Conservation (phyloP, 2,797 vertebrate genomes). For the Dermochelys coriacea region DNA sequence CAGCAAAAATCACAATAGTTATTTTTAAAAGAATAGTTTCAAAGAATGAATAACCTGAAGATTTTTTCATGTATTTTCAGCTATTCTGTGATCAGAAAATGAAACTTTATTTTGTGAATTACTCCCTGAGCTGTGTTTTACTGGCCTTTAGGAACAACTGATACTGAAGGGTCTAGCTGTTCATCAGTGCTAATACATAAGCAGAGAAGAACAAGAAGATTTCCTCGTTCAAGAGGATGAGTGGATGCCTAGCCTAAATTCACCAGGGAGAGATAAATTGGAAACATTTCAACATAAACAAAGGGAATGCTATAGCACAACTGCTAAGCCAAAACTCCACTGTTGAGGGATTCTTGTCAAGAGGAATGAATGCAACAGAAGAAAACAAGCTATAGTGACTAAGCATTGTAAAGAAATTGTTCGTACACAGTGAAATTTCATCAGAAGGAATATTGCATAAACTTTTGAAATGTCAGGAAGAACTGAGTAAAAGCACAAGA, state of each 20-base stretch:
- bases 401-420: background rate
- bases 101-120: background rate
- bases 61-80: background rate
- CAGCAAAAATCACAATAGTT: background rate
- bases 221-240: background rate
- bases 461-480: background rate
- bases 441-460: background rate
- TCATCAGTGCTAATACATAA: background rate
- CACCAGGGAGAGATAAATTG: fast-evolving
- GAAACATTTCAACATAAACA: background rate
- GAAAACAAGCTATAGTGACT: background rate
- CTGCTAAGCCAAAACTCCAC: background rate
- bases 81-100: background rate
- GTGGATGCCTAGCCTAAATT: background rate
- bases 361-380: background rate
- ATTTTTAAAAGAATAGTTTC: background rate
- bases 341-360: background rate
- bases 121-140: background rate
- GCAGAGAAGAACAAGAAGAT: background rate
- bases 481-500: background rate
- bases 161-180: background rate
- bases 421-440: background rate
- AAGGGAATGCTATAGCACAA: background rate
- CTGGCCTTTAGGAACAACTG: background rate
- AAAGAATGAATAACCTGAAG: background rate